Evolutionary conservation across 2,113 vertebrate genomes (phyloP).

Genomic region (Parus major): DNA sequence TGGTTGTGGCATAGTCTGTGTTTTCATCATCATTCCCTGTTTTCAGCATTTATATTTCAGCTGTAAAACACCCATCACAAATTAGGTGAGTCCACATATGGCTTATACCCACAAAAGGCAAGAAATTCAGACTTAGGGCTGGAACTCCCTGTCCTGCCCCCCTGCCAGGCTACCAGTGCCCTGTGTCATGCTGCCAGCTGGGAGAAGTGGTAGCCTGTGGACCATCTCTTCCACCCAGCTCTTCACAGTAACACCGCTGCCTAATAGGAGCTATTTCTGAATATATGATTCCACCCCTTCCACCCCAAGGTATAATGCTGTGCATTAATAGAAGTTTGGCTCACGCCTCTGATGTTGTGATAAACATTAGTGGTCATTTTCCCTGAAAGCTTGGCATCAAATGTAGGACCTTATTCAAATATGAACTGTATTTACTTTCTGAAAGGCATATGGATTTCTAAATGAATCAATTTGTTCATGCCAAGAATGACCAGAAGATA

Average conservation of each 20-base stretch:
- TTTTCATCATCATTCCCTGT: not conserved
- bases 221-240: not conserved
- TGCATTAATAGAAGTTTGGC: not conserved
- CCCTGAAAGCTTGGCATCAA: not conserved
- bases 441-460: slow-evolving; percentile 17
- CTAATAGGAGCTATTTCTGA: not conserved
- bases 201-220: not conserved
- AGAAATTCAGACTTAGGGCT: not conserved
- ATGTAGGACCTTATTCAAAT: not conserved
- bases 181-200: not conserved
- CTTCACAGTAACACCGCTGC: not conserved
- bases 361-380: not conserved
- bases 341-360: not conserved
- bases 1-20: not conserved
- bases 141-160: not conserved
- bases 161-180: not conserved
- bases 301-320: not conserved
- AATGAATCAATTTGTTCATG: slow-evolving; percentile 3
- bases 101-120: slow-evolving; percentile 1
- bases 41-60: not conserved
- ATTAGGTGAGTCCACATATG: not conserved
- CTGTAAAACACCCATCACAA: not conserved
- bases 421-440: slow-evolving; percentile 4
- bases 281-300: not conserved
- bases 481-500: not conserved